These are phyloP conservation scores for Sinosuthora webbiana DNA, from an alignment of 2,113 vertebrate species.

Conservation along the genomic window DNA sequence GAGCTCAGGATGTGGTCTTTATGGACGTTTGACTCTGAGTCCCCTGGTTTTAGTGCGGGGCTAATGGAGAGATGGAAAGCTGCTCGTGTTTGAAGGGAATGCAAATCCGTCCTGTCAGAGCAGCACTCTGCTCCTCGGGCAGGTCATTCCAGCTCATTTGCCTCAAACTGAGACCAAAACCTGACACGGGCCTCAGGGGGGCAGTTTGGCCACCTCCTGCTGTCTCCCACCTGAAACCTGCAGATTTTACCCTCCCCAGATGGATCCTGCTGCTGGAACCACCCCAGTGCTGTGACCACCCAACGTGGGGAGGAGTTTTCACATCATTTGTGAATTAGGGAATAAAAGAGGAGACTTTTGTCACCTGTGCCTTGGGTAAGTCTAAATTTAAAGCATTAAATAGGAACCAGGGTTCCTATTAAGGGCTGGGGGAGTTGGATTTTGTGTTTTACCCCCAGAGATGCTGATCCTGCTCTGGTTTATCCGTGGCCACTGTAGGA, in stretches of 20 bases:
- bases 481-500: accelerated
- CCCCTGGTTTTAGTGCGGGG: background rate
- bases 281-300: background rate
- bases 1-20: background rate
- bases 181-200: background rate
- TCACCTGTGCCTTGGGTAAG: background rate
- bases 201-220: background rate
- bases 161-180: background rate
- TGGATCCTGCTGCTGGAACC: background rate
- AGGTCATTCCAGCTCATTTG: background rate
- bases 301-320: accelerated
- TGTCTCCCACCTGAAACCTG: background rate
- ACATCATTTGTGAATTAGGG: background rate
- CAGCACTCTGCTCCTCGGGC: background rate
- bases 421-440: background rate
- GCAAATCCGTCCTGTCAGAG: background rate
- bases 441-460: background rate
- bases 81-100: background rate
- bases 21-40: background rate
- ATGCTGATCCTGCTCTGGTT: background rate
- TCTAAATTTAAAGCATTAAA: background rate
- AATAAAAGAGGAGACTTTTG: background rate
- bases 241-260: background rate
- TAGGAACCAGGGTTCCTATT: background rate
- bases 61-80: background rate